Conservation (phyloP, 2,888 invertebrate genomes). For the Globia sparganii region DNA sequence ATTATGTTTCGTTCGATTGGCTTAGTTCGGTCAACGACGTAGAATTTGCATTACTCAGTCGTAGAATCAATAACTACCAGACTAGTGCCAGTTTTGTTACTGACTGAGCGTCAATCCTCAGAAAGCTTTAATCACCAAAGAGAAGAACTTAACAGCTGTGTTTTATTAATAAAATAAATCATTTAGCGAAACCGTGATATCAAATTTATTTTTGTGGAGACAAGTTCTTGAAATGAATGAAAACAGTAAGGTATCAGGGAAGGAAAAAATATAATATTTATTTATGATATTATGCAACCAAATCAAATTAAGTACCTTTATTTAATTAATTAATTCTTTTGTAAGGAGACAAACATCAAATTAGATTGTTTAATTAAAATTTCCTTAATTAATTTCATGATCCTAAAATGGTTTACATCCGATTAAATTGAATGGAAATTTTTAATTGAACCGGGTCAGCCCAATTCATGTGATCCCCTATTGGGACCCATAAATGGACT, state of each 20-base stretch:
- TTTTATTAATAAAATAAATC: neutral
- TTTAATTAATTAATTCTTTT: neutral
- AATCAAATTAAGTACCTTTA: neutral
- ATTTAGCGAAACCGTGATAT: neutral
- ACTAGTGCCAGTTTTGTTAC: neutral
- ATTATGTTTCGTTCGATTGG: neutral
- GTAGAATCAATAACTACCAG: neutral
- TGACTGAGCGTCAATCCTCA: neutral
- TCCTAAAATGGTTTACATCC: slow-evolving; percentile 2
- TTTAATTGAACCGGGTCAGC: slow-evolving; percentile 10
- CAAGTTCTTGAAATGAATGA: neutral
- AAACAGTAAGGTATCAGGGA: neutral
- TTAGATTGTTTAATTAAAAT: neutral
- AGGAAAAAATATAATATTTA: too few relatives aligned
- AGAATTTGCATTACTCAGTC: neutral
- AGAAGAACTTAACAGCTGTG: neutral
- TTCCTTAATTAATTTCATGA: neutral
- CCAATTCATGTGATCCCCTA: slow-evolving; percentile 33
- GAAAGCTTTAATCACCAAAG: neutral
- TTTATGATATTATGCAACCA: too few relatives aligned
- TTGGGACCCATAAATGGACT: slow-evolving; percentile 35
- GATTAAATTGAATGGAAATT: neutral
- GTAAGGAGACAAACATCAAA: neutral
- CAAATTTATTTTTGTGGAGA: neutral
- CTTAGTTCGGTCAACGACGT: neutral